A percentile compares a stretch with the other conserved stretches of the same genome.
Conservation (phyloP, 2,113 vertebrate species). For the Cariama cristata region DNA sequence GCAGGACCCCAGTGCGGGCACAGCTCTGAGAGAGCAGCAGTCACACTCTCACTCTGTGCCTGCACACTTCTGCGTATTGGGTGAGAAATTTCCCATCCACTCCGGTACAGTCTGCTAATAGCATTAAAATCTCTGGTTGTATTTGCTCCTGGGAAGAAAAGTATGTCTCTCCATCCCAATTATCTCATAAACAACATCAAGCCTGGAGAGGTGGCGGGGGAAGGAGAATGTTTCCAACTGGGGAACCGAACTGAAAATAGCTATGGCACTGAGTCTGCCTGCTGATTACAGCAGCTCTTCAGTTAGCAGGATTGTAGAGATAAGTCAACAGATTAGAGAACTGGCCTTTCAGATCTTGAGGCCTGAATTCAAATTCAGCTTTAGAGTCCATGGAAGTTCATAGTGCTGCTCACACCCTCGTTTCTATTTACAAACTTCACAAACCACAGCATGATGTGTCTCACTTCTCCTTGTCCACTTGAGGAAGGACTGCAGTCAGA, state of each 20-base stretch:
- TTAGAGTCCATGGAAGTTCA: neutral
- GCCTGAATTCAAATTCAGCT: neutral
- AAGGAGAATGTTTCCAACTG: slow-evolving; percentile 5
- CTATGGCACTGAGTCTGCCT: slow-evolving; percentile 4
- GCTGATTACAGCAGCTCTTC: slow-evolving; percentile 34
- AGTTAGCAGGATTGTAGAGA: neutral
- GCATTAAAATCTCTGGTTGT: neutral
- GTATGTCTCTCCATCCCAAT: neutral
- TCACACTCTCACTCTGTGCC: neutral
- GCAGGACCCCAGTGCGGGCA: neutral
- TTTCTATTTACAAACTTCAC: neutral
- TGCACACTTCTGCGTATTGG: neutral
- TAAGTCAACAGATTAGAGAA: neutral
- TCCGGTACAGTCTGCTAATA: neutral
- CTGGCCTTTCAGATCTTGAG: neutral
- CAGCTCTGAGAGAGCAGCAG: accelerated
- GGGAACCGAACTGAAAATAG: slow-evolving; percentile 46
- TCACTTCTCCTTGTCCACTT: neutral
- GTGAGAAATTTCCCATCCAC: neutral
- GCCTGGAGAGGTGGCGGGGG: neutral
- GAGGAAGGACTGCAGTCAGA: neutral
- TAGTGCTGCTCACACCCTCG: neutral
- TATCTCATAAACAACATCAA: neutral
- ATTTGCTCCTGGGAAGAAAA: neutral
- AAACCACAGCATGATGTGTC: neutral